phyloP scores from a whole-genome alignment of 2,113 vertebrate species.

The Trinectes maculatus region DNA sequence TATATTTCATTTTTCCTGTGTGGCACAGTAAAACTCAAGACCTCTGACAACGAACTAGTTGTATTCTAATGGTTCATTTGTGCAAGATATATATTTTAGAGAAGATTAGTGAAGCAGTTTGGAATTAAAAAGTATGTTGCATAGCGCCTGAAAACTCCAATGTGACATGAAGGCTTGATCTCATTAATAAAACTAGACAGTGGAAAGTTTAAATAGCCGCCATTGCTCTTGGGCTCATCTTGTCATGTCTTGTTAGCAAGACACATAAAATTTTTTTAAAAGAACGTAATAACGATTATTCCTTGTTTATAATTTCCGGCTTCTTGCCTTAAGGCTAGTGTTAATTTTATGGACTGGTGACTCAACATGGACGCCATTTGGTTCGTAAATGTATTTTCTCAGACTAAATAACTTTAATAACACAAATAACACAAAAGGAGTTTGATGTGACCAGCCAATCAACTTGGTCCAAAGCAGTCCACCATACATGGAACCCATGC shows the following conservation, averaged over 20 bases:
- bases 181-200: slow-evolving; percentile 64
- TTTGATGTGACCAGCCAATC: neutral
- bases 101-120: slow-evolving; percentile 19
- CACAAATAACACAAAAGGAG: too few species aligned
- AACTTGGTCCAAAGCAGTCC: neutral
- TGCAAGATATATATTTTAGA: slow-evolving; percentile 28
- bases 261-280: too few species aligned
- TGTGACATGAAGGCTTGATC: slow-evolving; percentile 37
- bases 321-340: slow-evolving; percentile 26
- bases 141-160: slow-evolving; percentile 26
- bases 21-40: slow-evolving; percentile 4
- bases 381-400: too few species aligned
- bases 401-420: slow-evolving; percentile 6
- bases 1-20: slow-evolving; percentile 5
- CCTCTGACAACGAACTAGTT: too few species aligned
- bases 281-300: slow-evolving; percentile 31
- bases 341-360: slow-evolving; percentile 22
- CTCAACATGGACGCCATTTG: too few species aligned
- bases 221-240: slow-evolving; percentile 47
- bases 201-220: slow-evolving; percentile 53
- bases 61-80: slow-evolving; percentile 47
- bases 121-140: slow-evolving; percentile 35
- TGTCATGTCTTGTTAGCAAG: slow-evolving; percentile 53
- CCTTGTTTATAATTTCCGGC: slow-evolving; percentile 41
- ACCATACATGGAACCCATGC: too few species aligned